These are phyloP conservation scores for Neoarius graeffei DNA, from an alignment of 2,113 vertebrate species.

Conservation along the genomic window DNA sequence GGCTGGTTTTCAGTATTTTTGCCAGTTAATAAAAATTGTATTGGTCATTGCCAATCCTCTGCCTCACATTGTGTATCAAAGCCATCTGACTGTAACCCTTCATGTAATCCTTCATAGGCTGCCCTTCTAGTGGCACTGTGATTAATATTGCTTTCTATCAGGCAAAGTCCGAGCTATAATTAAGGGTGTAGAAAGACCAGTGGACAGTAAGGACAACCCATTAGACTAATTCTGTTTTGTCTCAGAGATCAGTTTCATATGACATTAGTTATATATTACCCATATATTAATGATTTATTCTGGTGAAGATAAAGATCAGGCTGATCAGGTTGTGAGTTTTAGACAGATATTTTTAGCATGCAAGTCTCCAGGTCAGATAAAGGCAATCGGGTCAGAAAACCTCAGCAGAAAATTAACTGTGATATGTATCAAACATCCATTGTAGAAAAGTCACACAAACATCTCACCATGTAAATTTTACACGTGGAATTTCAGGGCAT, in stretches of 20 bases:
- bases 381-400: not conserved
- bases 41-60: not conserved
- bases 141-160: constrained; percentile 68
- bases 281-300: not conserved
- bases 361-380: not conserved
- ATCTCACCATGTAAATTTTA: no score
- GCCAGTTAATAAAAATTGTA: not conserved
- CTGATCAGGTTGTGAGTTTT: not conserved
- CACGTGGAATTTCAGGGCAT: no score
- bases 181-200: constrained; percentile 47
- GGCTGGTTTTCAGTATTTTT: not conserved
- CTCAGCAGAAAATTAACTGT: no score
- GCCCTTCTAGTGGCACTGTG: constrained; percentile 59
- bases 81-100: constrained; percentile 56
- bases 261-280: not conserved
- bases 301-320: not conserved
- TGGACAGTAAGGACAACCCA: not conserved
- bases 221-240: constrained; percentile 5
- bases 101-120: constrained; percentile 65
- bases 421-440: no score
- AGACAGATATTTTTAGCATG: not conserved
- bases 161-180: constrained; percentile 71
- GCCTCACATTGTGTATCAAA: constrained; percentile 16
- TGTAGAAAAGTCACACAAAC: no score
- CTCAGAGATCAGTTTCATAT: not conserved